A percentile compares a stretch with the other conserved stretches of the same genome.
phyloP scores from a whole-genome alignment of 2,797 vertebrate genomes.

The Lagorchestes hirsutus region DNA sequence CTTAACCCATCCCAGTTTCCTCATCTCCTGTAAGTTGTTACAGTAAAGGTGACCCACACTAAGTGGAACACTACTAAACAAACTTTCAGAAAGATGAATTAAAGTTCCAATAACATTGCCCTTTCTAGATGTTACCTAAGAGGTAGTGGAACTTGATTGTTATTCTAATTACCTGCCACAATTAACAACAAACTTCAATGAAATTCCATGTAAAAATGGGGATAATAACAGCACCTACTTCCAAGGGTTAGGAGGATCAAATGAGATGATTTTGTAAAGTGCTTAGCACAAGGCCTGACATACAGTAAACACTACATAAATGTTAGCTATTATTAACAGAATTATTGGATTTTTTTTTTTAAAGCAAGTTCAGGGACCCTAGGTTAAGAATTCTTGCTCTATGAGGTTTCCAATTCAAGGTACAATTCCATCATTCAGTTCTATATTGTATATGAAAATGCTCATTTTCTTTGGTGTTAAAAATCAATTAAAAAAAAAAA shows the following conservation, averaged over 20 bases:
- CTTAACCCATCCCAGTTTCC: not conserved
- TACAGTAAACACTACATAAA: not conserved
- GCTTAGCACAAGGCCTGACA: not conserved
- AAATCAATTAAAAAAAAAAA: not conserved
- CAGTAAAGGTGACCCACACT: conserved; percentile 56
- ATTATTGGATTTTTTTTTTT: not conserved
- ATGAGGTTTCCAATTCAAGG: not conserved
- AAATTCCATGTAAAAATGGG: not conserved
- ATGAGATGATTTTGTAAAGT: not conserved
- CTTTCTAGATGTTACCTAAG: conserved; percentile 35
- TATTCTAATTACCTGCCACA: conserved; percentile 41
- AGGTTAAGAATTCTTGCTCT: not conserved
- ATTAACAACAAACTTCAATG: not conserved
- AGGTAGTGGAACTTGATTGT: conserved; percentile 15
- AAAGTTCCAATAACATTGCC: conserved; percentile 17
- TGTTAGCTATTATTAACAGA: not conserved
- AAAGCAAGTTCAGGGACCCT: not conserved
- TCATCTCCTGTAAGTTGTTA: conserved; percentile 32
- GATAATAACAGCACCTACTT: not conserved
- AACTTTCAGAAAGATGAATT: conserved; percentile 63
- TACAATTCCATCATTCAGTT: not conserved
- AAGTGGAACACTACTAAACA: conserved; percentile 30
- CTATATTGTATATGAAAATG: not conserved
- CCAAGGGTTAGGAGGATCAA: not conserved
- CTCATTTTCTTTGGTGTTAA: not conserved